Evolutionary conservation across 2,888 invertebrate genomes (phyloP).

Genomic region (Shargacucullia verbasci): DNA sequence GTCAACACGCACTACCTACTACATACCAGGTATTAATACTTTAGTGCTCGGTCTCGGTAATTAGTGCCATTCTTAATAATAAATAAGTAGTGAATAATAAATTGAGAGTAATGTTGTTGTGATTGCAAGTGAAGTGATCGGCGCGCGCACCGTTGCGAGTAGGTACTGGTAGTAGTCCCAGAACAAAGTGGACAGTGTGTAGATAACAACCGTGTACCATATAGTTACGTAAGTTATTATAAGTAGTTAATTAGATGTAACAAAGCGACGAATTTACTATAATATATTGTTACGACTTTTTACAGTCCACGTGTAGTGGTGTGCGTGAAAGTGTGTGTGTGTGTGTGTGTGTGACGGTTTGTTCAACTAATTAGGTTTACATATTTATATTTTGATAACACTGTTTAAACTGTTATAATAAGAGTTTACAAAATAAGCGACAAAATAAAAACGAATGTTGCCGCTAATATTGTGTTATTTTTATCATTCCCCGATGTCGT

Average conservation of each 20-base stretch:
- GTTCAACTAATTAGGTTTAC: constrained; percentile 55
- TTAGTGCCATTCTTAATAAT: no score
- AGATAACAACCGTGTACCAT: constrained; percentile 29
- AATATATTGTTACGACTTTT: constrained; percentile 63
- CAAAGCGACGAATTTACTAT: constrained; percentile 75
- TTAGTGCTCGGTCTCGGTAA: background rate
- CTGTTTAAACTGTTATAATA: constrained; percentile 58
- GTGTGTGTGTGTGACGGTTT: constrained; percentile 39
- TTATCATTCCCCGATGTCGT: constrained; percentile 5
- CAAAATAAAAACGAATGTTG: constrained; percentile 62
- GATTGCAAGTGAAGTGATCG: constrained; percentile 20
- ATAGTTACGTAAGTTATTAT: constrained; percentile 36
- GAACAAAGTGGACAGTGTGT: constrained; percentile 17
- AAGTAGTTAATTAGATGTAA: constrained; percentile 39
- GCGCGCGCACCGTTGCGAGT: no score
- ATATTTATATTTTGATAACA: constrained; percentile 68
- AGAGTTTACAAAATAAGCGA: constrained; percentile 56
- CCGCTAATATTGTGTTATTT: constrained; percentile 31
- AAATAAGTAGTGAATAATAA: no score
- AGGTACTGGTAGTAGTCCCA: background rate
- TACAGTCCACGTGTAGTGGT: constrained; percentile 12
- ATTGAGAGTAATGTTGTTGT: background rate
- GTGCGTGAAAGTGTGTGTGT: constrained; percentile 19
- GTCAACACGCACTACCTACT: no score
- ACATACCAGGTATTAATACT: no score